Conservation (phyloP, 2,888 invertebrate genomes). For the Bombyx huttoni region DNA sequence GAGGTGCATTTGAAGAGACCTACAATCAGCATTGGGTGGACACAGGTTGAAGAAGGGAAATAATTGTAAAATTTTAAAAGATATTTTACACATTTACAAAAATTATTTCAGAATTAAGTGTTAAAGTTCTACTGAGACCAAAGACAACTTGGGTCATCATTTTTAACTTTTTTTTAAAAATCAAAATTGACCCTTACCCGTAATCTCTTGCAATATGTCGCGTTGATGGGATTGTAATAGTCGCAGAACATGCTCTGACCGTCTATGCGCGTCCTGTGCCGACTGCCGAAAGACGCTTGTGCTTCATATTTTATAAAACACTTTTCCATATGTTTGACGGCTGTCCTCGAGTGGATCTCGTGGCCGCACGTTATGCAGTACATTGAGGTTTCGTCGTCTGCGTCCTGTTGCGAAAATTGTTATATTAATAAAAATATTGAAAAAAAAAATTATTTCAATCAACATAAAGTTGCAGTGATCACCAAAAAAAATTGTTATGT, state of each 20-base stretch:
- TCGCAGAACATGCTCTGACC: slow-evolving; percentile 98
- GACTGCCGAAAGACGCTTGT: slow-evolving; percentile 95
- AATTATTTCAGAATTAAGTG: too few species aligned
- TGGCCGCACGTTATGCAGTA: slow-evolving; percentile 98
- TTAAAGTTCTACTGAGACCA: too few species aligned
- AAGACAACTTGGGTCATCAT: too few species aligned
- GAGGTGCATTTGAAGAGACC: too few species aligned
- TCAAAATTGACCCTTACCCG: slow-evolving; percentile 65
- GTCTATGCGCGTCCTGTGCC: slow-evolving; percentile 94
- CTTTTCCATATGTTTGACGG: slow-evolving; percentile 97
- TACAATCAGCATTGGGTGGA: too few species aligned
- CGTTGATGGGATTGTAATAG: slow-evolving; percentile 88
- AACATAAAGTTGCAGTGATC: too few species aligned
- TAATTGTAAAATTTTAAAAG: too few species aligned
- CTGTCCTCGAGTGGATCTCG: slow-evolving; percentile 92
- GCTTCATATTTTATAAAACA: slow-evolving; percentile 98
- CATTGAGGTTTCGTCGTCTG: slow-evolving; percentile 83
- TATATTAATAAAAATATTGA: not conserved
- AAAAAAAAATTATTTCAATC: too few species aligned
- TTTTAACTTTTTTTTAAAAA: too few species aligned
- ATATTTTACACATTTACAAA: too few species aligned
- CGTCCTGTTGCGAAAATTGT: slow-evolving; percentile 31
- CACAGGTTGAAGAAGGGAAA: too few species aligned
- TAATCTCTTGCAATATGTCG: slow-evolving; percentile 95
- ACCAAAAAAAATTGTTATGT: too few species aligned